These are phyloP conservation scores for Sinohyriopsis cumingii DNA, from an alignment of 2,888 invertebrate genomes.

Conservation along the genomic window DNA sequence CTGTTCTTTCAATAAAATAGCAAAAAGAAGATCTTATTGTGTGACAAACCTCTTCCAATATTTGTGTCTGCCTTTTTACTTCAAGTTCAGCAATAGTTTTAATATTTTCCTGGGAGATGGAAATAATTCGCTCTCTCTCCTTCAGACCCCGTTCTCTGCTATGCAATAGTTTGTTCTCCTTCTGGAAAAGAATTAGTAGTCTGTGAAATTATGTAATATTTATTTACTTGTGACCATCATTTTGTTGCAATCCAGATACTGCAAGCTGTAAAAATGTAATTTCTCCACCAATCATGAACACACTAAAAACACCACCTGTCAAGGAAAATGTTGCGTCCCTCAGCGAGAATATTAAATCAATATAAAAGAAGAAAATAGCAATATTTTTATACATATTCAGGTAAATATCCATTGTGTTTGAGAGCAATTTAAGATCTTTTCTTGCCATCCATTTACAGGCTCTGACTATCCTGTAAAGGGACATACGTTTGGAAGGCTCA, in stretches of 20 bases:
- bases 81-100: conserved; percentile 61
- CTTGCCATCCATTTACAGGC: no score
- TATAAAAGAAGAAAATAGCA: no score
- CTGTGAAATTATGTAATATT: neutral
- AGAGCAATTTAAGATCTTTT: no score
- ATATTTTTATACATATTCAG: no score
- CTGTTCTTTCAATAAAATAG: no score
- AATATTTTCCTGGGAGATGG: conserved; percentile 58
- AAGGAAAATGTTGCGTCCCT: no score
- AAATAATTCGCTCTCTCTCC: conserved; percentile 59
- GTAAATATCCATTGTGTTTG: no score
- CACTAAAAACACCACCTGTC: no score
- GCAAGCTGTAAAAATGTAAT: neutral
- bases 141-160: conserved; percentile 57
- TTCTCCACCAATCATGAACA: neutral
- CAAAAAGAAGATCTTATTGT: no score
- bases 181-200: conserved; percentile 31
- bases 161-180: conserved; percentile 57
- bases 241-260: neutral
- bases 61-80: conserved; percentile 52
- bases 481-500: no score
- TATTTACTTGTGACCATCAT: neutral
- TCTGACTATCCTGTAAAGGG: no score
- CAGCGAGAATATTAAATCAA: no score
- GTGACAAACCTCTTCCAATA: conserved; percentile 42